Conservation (phyloP, 2,888 invertebrate genomes). For the Tachina lurida region DNA sequence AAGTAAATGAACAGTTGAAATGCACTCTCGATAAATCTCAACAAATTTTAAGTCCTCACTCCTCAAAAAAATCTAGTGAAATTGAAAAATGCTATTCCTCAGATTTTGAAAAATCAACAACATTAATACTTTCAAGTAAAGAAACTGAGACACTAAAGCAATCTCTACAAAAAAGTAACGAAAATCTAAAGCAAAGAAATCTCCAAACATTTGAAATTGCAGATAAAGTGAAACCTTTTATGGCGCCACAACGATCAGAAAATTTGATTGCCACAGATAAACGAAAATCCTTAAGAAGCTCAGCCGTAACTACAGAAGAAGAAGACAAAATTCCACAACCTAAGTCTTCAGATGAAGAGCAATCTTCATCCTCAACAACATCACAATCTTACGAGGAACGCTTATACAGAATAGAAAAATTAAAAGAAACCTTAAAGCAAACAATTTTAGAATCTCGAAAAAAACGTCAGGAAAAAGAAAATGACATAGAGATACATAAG, state of each 20-base stretch:
- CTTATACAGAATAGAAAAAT: slow-evolving; percentile 61
- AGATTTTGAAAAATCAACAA: slow-evolving; percentile 71
- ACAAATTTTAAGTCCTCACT: slow-evolving; percentile 72
- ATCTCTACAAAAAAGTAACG: slow-evolving; percentile 48
- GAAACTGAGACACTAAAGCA: slow-evolving; percentile 39
- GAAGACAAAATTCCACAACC: slow-evolving; percentile 10
- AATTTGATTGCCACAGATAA: background rate
- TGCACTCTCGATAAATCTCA: slow-evolving; percentile 75
- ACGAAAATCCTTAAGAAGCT: slow-evolving; percentile 53
- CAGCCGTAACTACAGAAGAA: slow-evolving; percentile 28
- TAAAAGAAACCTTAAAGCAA: slow-evolving; percentile 65
- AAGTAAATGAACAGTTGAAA: slow-evolving; percentile 78
- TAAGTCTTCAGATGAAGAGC: background rate
- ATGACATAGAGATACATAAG: background rate
- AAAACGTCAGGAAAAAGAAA: slow-evolving; percentile 50
- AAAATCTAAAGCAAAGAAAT: slow-evolving; percentile 52
- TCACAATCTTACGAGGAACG: slow-evolving; percentile 61
- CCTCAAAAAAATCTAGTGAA: slow-evolving; percentile 34
- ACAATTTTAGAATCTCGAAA: slow-evolving; percentile 61
- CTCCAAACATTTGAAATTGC: slow-evolving; percentile 60
- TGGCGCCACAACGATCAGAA: slow-evolving; percentile 44
- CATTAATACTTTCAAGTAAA: background rate
- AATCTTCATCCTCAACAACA: slow-evolving; percentile 1
- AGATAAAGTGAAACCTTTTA: slow-evolving; percentile 61
- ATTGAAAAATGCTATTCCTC: slow-evolving; percentile 67